Evolutionary conservation across 2,888 invertebrate genomes (phyloP).

Genomic region (Volucella inanis): DNA sequence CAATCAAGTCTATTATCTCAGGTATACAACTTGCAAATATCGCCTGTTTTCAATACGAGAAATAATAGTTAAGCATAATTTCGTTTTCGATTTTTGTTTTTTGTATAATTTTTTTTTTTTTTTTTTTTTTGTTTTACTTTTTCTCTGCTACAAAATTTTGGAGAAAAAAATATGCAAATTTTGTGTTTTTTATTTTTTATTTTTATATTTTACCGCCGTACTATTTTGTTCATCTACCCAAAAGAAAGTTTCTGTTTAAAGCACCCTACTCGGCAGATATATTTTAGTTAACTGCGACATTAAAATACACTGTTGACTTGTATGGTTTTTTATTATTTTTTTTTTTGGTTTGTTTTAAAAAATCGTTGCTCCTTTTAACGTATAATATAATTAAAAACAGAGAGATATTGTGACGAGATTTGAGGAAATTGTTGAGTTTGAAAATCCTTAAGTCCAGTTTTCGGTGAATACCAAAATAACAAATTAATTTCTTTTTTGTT

Average conservation of each 20-base stretch:
- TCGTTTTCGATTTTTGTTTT: slow-evolving; percentile 76
- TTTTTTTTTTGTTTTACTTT: slow-evolving; percentile 28
- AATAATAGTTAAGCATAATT: slow-evolving; percentile 80
- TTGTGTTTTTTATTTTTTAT: not conserved
- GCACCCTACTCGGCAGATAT: slow-evolving; percentile 35
- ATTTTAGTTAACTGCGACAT: slow-evolving; percentile 23
- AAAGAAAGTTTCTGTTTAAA: slow-evolving; percentile 32
- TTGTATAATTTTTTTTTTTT: slow-evolving; percentile 75
- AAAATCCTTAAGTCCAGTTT: slow-evolving; percentile 72
- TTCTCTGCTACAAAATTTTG: slow-evolving; percentile 64
- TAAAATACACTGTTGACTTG: slow-evolving; percentile 2
- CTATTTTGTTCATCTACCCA: slow-evolving; percentile 51
- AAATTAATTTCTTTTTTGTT: slow-evolving; percentile 45
- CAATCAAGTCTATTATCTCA: slow-evolving; percentile 99
- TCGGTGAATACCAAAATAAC: slow-evolving; percentile 71
- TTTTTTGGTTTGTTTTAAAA: not conserved
- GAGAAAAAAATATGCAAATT: slow-evolving; percentile 65
- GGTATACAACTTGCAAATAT: slow-evolving; percentile 99
- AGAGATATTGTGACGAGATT: slow-evolving; percentile 41
- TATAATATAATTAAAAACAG: slow-evolving; percentile 25
- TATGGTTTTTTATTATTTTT: not conserved
- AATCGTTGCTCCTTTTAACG: slow-evolving; percentile 35
- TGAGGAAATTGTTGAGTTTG: slow-evolving; percentile 52
- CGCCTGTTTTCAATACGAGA: slow-evolving; percentile 88
- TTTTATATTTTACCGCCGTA: slow-evolving; percentile 53